Evolutionary conservation across 2,888 invertebrate genomes (phyloP), one percentile per base, ranked within the genome.

Genomic region (Coecobrya sp.): DNA sequence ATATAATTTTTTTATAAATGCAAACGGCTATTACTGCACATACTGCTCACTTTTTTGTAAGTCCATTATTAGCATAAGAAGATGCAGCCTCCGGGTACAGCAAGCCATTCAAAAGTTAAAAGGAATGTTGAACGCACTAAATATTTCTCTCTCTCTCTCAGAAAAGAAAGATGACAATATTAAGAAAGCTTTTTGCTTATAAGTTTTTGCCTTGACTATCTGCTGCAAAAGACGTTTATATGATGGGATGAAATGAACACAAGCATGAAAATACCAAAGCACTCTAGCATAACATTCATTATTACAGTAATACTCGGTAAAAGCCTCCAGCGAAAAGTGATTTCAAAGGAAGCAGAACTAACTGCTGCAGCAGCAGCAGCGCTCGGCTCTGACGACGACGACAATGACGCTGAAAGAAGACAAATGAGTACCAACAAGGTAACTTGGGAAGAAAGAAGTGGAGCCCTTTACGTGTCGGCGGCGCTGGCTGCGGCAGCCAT

Each of bases 271-370:
- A 59, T 73, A 73, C 73, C 73, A 45, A 73, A 19, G 42, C 73
- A 42, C 27, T 55, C 79, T 55, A 52, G 25, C 73, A 42, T 79
- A 79, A 79, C 79, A 16, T 16, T 42, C 49, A 27, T 49, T 79
- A 22, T 42, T 73, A n/a, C n/a, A n/a, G n/a, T n/a, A n/a, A n/a
- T n/a, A n/a, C n/a, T n/a, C n/a, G n/a, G 73, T 42, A 27, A 45
- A 68, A 65, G 79, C 88, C 88, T 88, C 81, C 79, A 81, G 81
- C 81, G 52, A 88, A 49, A 68, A 88, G 27, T 68, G 42, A 59
- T 49, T 42, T 52, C 19, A 62, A 79, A 62, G 52, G 27, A 52
- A 65, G 22, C 49, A 36, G 59, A 5, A 62, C 25, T 5, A 25
- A 62, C 25, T 7, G 25, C 4, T 25, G 19, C 8, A 62, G 25